Conservation (phyloP, 2,888 invertebrate species). For the Deilephila elpenor region DNA sequence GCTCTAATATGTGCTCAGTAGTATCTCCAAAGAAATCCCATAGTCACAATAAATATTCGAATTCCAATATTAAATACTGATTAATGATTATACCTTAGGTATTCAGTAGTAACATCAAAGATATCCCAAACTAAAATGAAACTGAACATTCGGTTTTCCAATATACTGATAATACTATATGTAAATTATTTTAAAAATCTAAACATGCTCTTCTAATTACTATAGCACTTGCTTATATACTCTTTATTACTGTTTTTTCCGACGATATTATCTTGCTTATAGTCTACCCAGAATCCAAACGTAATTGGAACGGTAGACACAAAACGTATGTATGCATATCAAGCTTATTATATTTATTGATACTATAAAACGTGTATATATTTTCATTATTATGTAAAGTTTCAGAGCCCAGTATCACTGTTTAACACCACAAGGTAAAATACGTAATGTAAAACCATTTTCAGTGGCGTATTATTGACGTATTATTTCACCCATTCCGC, state of each 20-base stretch:
- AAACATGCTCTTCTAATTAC: background rate
- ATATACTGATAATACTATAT: conserved; percentile 12
- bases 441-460: conserved; percentile 11
- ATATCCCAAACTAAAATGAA: no score
- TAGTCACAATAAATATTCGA: no score
- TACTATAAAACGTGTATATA: conserved; percentile 37
- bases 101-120: no score
- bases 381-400: conserved; percentile 47
- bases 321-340: background rate
- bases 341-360: conserved; percentile 31
- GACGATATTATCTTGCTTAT: background rate
- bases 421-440: conserved; percentile 51
- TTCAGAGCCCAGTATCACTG: conserved; percentile 50
- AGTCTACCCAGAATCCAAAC: background rate
- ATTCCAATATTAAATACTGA: no score
- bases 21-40: no score
- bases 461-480: conserved; percentile 1
- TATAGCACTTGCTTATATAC: background rate
- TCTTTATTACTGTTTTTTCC: background rate
- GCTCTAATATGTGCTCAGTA: no score
- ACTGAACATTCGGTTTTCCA: no score
- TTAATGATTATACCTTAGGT: no score
- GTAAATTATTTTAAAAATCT: no score
- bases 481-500: background rate
- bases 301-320: background rate